Base-by-base conservation (phyloP, 2,888 invertebrate genomes). In the Drosophila aldrichi region DNA sequence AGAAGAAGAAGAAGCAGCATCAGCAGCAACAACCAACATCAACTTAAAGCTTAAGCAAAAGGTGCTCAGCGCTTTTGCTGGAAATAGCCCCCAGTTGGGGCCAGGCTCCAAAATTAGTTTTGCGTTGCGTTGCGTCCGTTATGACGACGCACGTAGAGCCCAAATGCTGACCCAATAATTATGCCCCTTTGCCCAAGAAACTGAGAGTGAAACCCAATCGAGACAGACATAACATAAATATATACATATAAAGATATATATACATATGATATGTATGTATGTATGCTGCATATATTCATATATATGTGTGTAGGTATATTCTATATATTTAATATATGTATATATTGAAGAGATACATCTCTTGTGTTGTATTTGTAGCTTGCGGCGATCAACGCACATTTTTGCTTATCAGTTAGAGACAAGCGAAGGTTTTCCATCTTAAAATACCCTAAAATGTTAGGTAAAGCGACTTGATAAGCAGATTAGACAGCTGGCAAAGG, bases 101-200 rank as follows among this genome's bases (percentile, higher is more conserved):
- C 57, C 73, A 74, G 70, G 65, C 74, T 76, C 69, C 52, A 61
- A 90, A 88, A 90, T 90, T 88, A 88, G 87, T 83, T 88, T 89
- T 88, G 77, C 74, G 68, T 54, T 88, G 77, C 74, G 68, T 54
- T 32, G 55, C 64, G 80, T 77, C 80, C 82, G 86, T 84, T 79
- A 85, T 82, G 81, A 58, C 70, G 76, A 69, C 78, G 88, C 73
- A 81, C 82, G 70, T 70, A 64, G 64, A 25, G 69, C 60, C 78
- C 67, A 74, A 72, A 74, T 52, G 77, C 82, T 90, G 91, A 91
- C 91, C 91, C 91, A 91, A 83, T 91, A 91, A 91, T 91, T 91
- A 91, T 80, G 74, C 71, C 70, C 69, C 67, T 73, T 46, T 41
- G 68, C 55, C 60, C 86, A 69, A 79, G 82, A 91, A 91, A 91